Percentiles rank a stretch among this genome's conserved stretches.
Conservation (phyloP, 2,113 vertebrate species). For the Dipodomys merriami region DNA sequence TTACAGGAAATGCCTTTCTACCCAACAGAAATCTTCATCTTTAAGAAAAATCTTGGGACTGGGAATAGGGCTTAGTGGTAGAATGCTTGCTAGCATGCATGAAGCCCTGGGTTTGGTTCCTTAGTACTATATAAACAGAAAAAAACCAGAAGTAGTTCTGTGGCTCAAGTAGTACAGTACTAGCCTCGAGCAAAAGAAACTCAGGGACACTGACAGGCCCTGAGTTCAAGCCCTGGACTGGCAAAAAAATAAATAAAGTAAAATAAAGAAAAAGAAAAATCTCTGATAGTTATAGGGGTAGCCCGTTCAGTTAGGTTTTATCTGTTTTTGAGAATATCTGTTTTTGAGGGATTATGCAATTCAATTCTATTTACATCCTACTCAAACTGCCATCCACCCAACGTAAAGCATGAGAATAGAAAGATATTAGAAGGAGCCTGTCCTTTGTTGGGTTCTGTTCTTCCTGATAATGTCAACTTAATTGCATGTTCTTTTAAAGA, state of each 20-base stretch:
- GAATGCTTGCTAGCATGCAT: too few species aligned
- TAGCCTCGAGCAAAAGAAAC: too few species aligned
- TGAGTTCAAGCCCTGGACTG: too few species aligned
- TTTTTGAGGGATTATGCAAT: not conserved
- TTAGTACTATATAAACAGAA: too few species aligned
- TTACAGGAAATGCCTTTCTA: not conserved
- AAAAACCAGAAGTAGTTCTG: too few species aligned
- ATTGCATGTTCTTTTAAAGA: not conserved
- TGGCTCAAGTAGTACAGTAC: too few species aligned
- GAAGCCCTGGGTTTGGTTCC: too few species aligned
- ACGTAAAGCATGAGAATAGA: not conserved
- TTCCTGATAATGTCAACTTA: not conserved
- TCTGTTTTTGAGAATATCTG: slow-evolving; percentile 15
- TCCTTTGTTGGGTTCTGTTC: not conserved
- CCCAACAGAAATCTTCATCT: not conserved
- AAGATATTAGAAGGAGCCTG: not conserved
- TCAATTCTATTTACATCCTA: not conserved
- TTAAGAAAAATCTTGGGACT: not conserved
- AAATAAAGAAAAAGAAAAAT: not conserved
- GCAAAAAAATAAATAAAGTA: too few species aligned
- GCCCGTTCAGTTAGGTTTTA: not conserved
- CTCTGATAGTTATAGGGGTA: not conserved
- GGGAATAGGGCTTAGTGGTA: too few species aligned
- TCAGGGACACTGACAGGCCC: too few species aligned
- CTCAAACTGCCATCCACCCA: not conserved